Base-by-base conservation (phyloP, 2,113 vertebrate genomes). In the Ciconia stormi region DNA sequence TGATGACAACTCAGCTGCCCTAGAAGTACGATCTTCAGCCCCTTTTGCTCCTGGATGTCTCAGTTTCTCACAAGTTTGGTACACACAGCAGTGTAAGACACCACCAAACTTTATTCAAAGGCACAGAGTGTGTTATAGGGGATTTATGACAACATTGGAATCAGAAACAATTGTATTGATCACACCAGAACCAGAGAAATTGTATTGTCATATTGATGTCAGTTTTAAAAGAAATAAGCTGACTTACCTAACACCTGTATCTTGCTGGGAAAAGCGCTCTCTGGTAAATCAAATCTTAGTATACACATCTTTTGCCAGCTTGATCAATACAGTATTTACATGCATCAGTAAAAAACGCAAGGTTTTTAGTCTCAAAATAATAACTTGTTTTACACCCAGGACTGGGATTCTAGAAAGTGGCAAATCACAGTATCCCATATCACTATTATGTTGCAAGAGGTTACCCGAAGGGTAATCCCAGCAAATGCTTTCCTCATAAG, bases 281-380 rank as follows among this genome's bases (percentile, higher is more conserved):
- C 83, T 91, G 55, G 66, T 94, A 97, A 96, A 96, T 96, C 88
- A 95, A 87, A 76, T 80, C 83, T 89, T 69, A 66, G 65, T 61
- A 44, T 55, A 87, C 66, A 26, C 15, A 18, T 40, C n/a, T 96
- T 93, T 90, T 94, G 82, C 73, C 40, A 93, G 83, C 32, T 95
- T 87, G 67, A 97, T 97, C 92, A 34, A 90, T 97, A 94, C 5
- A 74, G 53, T 94, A 89, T 97, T 97, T 95, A 96, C 82, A 97
- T 96, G 93, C 83, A 94, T 78, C 91, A 82, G 72, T 90, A 93
- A 94, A 95, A 95, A 84, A 5, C 4, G 0, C 53, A 58, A 44
- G 62, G 32, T 6, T 97, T 91, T 93, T 85, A 82, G 52, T 90
- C 86, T 86, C 69, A 89, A 26, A 93, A 92, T 66, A 94, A 82